These are phyloP conservation scores for Neomonachus schauinslandi DNA, from an alignment of 2,113 vertebrate species.

Conservation along the genomic window DNA sequence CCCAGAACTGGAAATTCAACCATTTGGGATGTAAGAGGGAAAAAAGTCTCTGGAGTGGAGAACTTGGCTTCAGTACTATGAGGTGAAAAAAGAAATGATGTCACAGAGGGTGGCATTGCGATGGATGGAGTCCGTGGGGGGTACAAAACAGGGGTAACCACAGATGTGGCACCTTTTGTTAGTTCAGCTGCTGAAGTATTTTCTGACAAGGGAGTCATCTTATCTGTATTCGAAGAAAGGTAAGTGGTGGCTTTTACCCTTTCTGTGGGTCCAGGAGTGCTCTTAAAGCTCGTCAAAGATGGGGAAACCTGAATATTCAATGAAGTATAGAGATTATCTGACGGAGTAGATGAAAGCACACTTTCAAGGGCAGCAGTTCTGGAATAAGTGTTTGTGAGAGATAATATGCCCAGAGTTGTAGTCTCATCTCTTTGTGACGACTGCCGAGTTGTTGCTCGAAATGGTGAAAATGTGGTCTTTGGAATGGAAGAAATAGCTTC, in stretches of 20 bases:
- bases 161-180: neutral
- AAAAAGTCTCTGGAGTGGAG: neutral
- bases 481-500: slow-evolving; percentile 30
- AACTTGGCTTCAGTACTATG: neutral
- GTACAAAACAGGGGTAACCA: neutral
- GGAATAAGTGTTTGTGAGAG: slow-evolving; percentile 23
- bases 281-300: slow-evolving; percentile 34
- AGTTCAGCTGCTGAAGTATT: slow-evolving; percentile 29
- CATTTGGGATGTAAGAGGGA: slow-evolving; percentile 20
- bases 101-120: slow-evolving; percentile 3
- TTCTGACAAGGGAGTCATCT: slow-evolving; percentile 52
- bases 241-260: neutral
- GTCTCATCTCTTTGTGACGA: slow-evolving; percentile 1
- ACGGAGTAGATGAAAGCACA: slow-evolving; percentile 21
- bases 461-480: slow-evolving; percentile 23
- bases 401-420: neutral
- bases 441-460: neutral
- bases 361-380: neutral
- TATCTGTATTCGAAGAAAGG: slow-evolving; percentile 42
- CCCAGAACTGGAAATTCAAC: slow-evolving; percentile 6
- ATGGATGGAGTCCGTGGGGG: neutral
- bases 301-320: slow-evolving; percentile 13
- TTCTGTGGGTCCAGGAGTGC: slow-evolving; percentile 14
- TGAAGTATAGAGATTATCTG: slow-evolving; percentile 23
- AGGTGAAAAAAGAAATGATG: slow-evolving; percentile 48